Conservation (phyloP, 2,113 vertebrate genomes). For the Pyrgilauda ruficollis region DNA sequence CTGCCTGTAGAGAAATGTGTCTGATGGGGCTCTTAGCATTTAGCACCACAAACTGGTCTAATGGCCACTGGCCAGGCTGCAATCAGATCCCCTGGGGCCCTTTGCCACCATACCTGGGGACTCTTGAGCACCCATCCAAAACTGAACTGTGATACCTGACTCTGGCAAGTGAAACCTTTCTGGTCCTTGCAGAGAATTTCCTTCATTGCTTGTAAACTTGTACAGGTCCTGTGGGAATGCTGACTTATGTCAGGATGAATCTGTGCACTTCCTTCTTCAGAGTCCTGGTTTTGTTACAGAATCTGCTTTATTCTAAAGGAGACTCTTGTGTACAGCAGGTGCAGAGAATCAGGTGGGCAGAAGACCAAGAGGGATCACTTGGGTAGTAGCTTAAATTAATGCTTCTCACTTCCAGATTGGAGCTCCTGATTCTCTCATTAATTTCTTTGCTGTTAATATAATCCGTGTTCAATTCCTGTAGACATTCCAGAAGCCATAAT, state of each 20-base stretch:
- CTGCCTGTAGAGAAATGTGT: not conserved
- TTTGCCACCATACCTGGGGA: not conserved
- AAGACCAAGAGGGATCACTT: not conserved
- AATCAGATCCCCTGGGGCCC: not conserved
- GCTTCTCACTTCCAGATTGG: not conserved
- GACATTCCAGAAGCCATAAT: not conserved
- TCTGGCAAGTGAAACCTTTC: not conserved
- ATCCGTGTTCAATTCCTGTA: not conserved
- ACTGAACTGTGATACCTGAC: not conserved
- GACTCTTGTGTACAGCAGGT: not conserved
- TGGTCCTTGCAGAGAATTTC: not conserved
- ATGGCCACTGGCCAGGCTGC: not conserved
- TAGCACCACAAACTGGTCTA: not conserved
- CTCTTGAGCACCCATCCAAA: not conserved
- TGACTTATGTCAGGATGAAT: not conserved
- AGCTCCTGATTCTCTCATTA: not conserved
- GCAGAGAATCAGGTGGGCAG: not conserved
- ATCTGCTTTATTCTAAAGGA: not conserved
- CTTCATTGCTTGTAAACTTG: not conserved
- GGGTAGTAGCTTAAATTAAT: not conserved
- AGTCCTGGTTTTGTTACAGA: not conserved
- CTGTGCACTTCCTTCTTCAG: accelerated
- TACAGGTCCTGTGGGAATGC: not conserved
- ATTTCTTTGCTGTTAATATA: not conserved
- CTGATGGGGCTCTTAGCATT: not conserved